phyloP scores from a whole-genome alignment of 2,113 vertebrate genomes.

The Silurus asotus region DNA sequence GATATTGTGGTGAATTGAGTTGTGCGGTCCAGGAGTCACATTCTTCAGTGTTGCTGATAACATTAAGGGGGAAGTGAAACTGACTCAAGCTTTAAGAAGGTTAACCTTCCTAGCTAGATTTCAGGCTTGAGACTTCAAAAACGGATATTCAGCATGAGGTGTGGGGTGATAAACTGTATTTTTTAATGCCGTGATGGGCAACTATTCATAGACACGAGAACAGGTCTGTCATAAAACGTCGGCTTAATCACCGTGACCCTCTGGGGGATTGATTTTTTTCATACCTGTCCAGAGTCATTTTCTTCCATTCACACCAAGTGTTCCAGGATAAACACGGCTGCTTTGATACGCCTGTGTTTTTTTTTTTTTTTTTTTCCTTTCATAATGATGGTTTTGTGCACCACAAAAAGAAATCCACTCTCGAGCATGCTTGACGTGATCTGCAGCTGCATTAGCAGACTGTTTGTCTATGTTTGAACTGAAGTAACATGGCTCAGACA shows the following conservation, averaged over 20 bases:
- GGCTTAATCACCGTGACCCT: conserved; percentile 80
- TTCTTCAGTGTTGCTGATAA: conserved; percentile 62
- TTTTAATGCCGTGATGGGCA: conserved; percentile 62
- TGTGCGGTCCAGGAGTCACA: conserved; percentile 69
- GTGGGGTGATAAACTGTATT: conserved; percentile 74
- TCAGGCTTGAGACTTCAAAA: conserved; percentile 77
- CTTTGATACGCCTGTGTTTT: conserved; percentile 54
- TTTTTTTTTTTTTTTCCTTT: conserved; percentile 16
- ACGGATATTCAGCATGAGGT: conserved; percentile 66
- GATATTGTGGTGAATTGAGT: conserved; percentile 70
- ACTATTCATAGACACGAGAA: conserved; percentile 69
- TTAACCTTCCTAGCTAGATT: conserved; percentile 74
- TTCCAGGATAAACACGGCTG: conserved; percentile 53
- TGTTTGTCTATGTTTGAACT: not conserved
- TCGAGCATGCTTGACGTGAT: not conserved
- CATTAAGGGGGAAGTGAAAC: conserved; percentile 58
- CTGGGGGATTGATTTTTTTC: conserved; percentile 72
- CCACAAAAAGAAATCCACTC: not conserved
- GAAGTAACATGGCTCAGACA: not conserved
- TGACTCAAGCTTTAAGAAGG: conserved; percentile 3
- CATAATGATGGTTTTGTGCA: conserved; percentile 30
- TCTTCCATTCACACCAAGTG: conserved; percentile 56
- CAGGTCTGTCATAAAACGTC: conserved; percentile 74
- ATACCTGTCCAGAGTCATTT: conserved; percentile 74
- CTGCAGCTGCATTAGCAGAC: not conserved